Evolutionary conservation across 2,888 invertebrate species (phyloP), one percentile per base, ranked within the genome.

Genomic region (Drosophila tanythrix): DNA sequence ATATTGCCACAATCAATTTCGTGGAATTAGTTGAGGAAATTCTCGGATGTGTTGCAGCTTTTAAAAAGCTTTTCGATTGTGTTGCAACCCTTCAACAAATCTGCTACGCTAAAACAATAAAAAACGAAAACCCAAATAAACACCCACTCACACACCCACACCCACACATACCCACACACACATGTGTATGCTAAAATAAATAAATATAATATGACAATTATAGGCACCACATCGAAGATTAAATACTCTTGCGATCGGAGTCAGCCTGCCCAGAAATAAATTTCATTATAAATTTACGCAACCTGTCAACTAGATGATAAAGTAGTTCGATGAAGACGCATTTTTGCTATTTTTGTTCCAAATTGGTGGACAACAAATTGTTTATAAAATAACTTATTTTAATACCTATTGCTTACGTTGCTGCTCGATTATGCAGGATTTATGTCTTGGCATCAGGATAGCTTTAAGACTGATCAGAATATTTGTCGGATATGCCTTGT

Each of bases 121-220:
- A 46, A 65, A 52, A 38, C 29, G 15, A 48, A 76, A 66, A 46
- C 50, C 55, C n/a, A 51, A 58, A 59, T 48, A 50, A 53, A 55
- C 81, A 51, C 78, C 77, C 61, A 83, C 77, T 33, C 38, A 33
- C 1, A 46, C 81, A 38, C 78, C 61, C 43, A 68, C 67, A 33
- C 31, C 35, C 36, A 31, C 80, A 46, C 81, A 59, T 66, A 71
- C 65, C 38, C 53, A 7, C n/a, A 2, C 31, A 10, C 33, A 33
- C 3, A 13, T 18, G 50, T 18, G 8, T n/a, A 21, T 5, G 18
- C 27, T 15, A 27, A 60, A 60, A 55, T n/a, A 56, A 52, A 64
- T 55, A 78, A 59, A 50, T 25, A 25, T 15, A 46, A 8, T 25
- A 46, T 8, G 2, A 4, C 11, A 4, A 40, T 1, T 40, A 10